Evolutionary conservation across 2,797 vertebrate genomes (phyloP).

Genomic region (Euthynnus affinis): DNA sequence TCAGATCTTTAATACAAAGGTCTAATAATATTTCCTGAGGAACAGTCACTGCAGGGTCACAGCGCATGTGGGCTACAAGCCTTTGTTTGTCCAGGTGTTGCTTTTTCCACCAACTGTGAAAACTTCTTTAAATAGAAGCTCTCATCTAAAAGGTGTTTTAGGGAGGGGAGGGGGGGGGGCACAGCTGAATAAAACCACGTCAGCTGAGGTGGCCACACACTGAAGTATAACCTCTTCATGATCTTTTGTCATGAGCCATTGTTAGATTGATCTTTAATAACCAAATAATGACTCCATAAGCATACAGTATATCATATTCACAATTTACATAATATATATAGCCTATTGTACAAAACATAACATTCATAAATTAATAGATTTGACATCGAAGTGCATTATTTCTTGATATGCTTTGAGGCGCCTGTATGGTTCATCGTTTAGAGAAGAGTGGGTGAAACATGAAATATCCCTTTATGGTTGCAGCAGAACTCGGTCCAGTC

Average conservation of each 20-base stretch:
- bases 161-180: conserved; percentile 31
- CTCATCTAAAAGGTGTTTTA: conserved; percentile 20
- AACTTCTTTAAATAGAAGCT: conserved; percentile 51
- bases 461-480: background rate
- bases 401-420: conserved; percentile 35
- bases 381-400: conserved; percentile 82
- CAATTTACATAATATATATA: conserved; percentile 76
- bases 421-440: conserved; percentile 17
- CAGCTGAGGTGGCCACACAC: conserved; percentile 18
- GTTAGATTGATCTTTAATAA: conserved; percentile 61
- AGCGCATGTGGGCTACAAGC: conserved; percentile 3
- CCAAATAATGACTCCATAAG: conserved; percentile 67
- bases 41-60: background rate
- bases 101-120: conserved; percentile 62
- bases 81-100: conserved; percentile 73
- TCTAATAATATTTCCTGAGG: background rate
- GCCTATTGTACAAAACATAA: conserved; percentile 67
- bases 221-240: background rate
- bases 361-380: conserved; percentile 85
- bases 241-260: conserved; percentile 20
- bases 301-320: conserved; percentile 74
- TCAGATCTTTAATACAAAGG: background rate
- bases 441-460: conserved; percentile 7
- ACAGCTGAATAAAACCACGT: conserved; percentile 60
- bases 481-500: conserved; percentile 7